phyloP scores from a whole-genome alignment of 2,113 vertebrate species.

The Lipophrys pholis region DNA sequence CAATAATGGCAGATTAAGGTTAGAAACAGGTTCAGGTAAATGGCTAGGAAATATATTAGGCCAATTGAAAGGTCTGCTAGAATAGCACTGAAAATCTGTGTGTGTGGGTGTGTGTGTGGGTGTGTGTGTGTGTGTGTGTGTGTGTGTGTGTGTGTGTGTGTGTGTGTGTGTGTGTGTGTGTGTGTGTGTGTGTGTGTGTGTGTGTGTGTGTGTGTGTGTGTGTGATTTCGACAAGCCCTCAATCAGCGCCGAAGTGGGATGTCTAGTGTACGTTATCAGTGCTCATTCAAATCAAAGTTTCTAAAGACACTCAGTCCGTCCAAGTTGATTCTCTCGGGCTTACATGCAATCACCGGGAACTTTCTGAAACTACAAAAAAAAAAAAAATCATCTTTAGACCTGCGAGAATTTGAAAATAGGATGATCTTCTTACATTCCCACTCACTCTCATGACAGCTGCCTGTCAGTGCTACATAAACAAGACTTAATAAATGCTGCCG shows the following conservation, averaged over 20 bases:
- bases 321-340: too few relatives aligned
- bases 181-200: too few relatives aligned
- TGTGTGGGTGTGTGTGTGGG: too few relatives aligned
- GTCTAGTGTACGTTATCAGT: slow-evolving; percentile 5
- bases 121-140: too few relatives aligned
- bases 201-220: too few relatives aligned
- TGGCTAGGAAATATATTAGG: too few relatives aligned
- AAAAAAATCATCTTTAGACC: not conserved
- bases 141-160: too few relatives aligned
- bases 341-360: not conserved
- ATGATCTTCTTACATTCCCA: not conserved
- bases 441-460: not conserved
- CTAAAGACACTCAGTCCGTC: not conserved
- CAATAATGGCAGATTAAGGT: too few relatives aligned
- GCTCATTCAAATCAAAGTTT: slow-evolving; percentile 17
- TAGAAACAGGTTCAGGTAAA: too few relatives aligned
- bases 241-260: not conserved
- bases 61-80: too few relatives aligned
- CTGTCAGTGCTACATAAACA: not conserved
- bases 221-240: not conserved
- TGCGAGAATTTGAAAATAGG: slow-evolving; percentile 6
- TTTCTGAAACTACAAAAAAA: not conserved
- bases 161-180: too few relatives aligned
- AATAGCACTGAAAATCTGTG: too few relatives aligned
- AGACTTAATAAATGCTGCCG: not conserved